These are phyloP conservation scores for Lasioglossum figueresi DNA, from an alignment of 2,888 invertebrate species.

Conservation along the genomic window DNA sequence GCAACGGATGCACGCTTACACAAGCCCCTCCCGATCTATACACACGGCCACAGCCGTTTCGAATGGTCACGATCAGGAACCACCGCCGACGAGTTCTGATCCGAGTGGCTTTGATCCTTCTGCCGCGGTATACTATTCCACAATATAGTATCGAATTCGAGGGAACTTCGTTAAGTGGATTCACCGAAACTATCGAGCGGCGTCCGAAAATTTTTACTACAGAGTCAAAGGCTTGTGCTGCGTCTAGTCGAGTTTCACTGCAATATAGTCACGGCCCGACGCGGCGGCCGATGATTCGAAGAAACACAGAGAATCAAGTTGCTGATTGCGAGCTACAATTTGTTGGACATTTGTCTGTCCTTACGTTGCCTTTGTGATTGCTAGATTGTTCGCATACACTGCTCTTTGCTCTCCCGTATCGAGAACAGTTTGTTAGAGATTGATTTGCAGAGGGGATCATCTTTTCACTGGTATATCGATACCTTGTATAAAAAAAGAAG, in stretches of 20 bases:
- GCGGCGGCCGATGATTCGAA: neutral
- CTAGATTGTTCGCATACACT: neutral
- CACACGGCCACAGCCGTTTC: neutral
- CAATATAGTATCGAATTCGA: constrained; percentile 8
- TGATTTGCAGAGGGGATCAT: neutral
- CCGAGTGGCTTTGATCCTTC: constrained; percentile 33
- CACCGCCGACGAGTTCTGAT: constrained; percentile 9
- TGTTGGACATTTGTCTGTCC: neutral
- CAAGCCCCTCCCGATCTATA: neutral
- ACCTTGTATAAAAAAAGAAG: too few relatives aligned
- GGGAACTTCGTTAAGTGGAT: constrained; percentile 35
- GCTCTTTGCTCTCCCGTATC: neutral
- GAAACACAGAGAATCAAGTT: constrained; percentile 8
- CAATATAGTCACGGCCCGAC: neutral
- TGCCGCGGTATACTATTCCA: neutral
- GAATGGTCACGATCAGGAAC: constrained; percentile 33
- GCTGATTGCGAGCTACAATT: neutral
- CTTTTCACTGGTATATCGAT: neutral
- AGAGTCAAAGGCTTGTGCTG: neutral
- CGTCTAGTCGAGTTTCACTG: neutral
- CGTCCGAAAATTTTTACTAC: constrained; percentile 16
- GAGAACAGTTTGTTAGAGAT: neutral
- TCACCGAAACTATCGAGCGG: neutral
- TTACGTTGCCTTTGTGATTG: neutral
- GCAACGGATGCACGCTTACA: constrained; percentile 15